Evolutionary conservation across 2,888 invertebrate genomes (phyloP).

Genomic region (Acronicta alni): DNA sequence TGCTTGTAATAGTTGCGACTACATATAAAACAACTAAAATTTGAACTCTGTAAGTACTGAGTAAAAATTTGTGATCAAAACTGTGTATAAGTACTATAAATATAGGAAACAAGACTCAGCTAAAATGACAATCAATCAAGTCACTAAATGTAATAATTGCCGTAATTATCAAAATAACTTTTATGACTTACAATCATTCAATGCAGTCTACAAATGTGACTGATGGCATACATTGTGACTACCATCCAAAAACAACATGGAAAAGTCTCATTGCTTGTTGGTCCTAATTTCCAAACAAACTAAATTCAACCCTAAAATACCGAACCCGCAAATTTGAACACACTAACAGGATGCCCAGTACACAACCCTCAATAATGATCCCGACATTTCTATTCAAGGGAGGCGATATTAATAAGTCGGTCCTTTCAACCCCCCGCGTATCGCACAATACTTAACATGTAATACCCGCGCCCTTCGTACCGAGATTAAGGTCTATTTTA

Average conservation of each 20-base stretch:
- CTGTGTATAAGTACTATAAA: no score
- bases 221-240: neutral
- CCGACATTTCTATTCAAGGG: constrained; percentile 67
- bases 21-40: no score
- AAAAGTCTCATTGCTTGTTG: no score
- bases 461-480: constrained; percentile 49
- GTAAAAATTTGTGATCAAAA: no score
- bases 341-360: constrained; percentile 52
- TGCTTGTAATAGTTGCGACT: no score
- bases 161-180: no score
- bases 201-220: no score
- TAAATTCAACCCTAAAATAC: neutral
- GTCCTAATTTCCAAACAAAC: neutral
- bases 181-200: no score
- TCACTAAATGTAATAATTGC: no score
- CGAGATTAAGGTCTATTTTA: constrained; percentile 56
- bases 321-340: constrained; percentile 49
- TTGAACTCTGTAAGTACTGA: no score
- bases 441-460: constrained; percentile 55
- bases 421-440: constrained; percentile 46
- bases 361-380: constrained; percentile 64
- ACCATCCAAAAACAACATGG: neutral
- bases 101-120: no score
- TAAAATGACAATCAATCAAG: no score
- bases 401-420: constrained; percentile 69